A percentile compares a stretch with the other conserved stretches of the same genome.
Evolutionary conservation across 2,113 vertebrate genomes (phyloP).

Genomic region (Rhabdornis inornatus): DNA sequence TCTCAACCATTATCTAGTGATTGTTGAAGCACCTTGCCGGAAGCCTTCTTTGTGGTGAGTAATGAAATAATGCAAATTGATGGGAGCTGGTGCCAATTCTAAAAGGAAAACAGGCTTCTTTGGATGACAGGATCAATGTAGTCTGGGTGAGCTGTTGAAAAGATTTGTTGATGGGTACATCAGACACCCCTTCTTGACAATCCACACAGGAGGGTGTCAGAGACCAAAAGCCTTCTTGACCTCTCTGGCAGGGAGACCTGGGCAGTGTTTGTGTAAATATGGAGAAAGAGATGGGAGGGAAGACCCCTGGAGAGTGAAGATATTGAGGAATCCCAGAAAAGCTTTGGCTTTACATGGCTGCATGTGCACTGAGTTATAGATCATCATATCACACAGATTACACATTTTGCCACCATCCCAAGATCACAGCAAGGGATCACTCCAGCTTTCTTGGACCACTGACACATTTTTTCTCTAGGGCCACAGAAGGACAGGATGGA

Average conservation of each 20-base stretch:
- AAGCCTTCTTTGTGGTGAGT: conserved; percentile 37
- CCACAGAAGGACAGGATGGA: neutral
- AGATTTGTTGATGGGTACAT: fast-evolving
- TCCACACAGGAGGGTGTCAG: neutral
- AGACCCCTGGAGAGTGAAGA: neutral
- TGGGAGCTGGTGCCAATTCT: neutral
- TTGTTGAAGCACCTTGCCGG: conserved; percentile 14
- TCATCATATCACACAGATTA: neutral
- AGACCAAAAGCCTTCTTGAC: neutral
- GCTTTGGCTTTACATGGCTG: neutral
- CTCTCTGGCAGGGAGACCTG: neutral
- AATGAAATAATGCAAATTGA: conserved; percentile 37
- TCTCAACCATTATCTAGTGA: conserved; percentile 43
- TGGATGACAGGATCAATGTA: neutral
- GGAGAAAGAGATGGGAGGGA: neutral
- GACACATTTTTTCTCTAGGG: neutral
- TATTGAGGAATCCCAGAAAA: neutral
- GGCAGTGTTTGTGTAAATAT: neutral
- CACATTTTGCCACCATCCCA: neutral
- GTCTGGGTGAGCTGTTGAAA: neutral
- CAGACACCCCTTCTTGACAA: neutral
- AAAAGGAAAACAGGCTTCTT: neutral
- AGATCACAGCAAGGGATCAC: neutral
- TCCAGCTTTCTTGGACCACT: neutral
- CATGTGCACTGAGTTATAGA: neutral